Conservation (phyloP, 1,140 invertebrate species). For the Panagrolaimus sp. region DNA sequence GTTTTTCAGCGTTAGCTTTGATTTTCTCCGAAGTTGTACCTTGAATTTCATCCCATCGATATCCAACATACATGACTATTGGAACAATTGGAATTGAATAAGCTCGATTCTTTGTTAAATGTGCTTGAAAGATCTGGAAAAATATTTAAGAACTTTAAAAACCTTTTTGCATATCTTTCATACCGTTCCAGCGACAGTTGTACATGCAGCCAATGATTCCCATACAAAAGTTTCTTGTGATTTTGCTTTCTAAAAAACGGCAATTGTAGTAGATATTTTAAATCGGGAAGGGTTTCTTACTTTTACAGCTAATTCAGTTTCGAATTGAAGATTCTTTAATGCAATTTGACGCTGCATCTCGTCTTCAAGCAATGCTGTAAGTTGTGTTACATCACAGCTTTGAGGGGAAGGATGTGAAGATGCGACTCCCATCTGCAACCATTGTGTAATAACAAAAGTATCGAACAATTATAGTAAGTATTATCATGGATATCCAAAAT, state of each 20-base stretch:
- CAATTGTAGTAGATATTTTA: too few species aligned
- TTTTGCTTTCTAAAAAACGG: slow-evolving; percentile 17
- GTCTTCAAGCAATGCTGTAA: background rate
- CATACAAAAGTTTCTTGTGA: slow-evolving; percentile 16
- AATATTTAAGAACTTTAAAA: too few species aligned
- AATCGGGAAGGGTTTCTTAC: too few species aligned
- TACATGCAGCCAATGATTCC: slow-evolving; percentile 12
- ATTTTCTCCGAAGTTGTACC: background rate
- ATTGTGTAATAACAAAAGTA: background rate
- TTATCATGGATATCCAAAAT: background rate
- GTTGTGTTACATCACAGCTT: background rate
- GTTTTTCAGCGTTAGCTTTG: slow-evolving; percentile 13
- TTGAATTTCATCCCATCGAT: slow-evolving; percentile 2
- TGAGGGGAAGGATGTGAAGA: background rate
- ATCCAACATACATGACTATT: slow-evolving; percentile 20
- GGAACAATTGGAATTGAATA: slow-evolving; percentile 19
- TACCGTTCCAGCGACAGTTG: slow-evolving; percentile 1
- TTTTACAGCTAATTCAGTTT: background rate
- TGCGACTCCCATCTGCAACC: background rate
- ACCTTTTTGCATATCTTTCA: too few species aligned
- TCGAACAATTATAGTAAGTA: background rate
- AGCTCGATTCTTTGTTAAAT: slow-evolving; percentile 1
- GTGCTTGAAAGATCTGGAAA: slow-evolving; percentile 11
- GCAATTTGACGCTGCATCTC: slow-evolving; percentile 3
- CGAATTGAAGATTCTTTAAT: background rate